Percentiles rank a stretch among this genome's conserved stretches.
Evolutionary conservation across 1,140 invertebrate species (phyloP).

Genomic region (Zaprionus vittiger): DNA sequence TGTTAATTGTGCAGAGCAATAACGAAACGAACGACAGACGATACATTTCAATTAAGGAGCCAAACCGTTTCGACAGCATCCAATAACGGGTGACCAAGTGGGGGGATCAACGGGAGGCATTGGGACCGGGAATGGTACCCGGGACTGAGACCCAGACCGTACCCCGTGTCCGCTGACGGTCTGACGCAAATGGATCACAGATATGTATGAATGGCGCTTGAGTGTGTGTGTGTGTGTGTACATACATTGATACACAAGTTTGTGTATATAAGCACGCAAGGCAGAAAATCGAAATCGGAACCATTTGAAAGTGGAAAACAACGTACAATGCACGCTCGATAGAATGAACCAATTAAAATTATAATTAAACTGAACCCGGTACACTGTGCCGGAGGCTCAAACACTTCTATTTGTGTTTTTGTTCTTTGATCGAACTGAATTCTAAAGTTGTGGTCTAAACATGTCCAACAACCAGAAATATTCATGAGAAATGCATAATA

Average conservation of each 20-base stretch:
- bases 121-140: neutral
- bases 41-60: conserved; percentile 71
- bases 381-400: neutral
- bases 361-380: neutral
- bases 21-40: conserved; percentile 51
- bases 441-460: neutral
- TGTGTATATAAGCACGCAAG: neutral
- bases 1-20: conserved; percentile 35
- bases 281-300: conserved; percentile 6
- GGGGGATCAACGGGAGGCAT: neutral
- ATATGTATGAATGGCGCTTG: neutral
- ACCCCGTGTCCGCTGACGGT: conserved; percentile 11
- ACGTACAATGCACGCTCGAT: conserved; percentile 4
- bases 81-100: conserved; percentile 41
- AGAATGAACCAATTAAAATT: conserved; percentile 1
- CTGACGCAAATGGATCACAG: conserved; percentile 51
- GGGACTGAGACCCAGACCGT: neutral
- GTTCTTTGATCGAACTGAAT: too few relatives aligned
- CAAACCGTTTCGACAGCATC: conserved; percentile 61
- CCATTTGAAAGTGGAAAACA: conserved; percentile 6
- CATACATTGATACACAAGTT: neutral
- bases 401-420: neutral
- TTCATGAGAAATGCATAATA: neutral
- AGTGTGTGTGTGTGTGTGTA: conserved; percentile 8
- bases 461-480: too few relatives aligned